Evolutionary conservation across 2,113 vertebrate genomes (phyloP), one percentile per base, ranked within the genome.

Genomic region (Romanogobio albipinnatus): DNA sequence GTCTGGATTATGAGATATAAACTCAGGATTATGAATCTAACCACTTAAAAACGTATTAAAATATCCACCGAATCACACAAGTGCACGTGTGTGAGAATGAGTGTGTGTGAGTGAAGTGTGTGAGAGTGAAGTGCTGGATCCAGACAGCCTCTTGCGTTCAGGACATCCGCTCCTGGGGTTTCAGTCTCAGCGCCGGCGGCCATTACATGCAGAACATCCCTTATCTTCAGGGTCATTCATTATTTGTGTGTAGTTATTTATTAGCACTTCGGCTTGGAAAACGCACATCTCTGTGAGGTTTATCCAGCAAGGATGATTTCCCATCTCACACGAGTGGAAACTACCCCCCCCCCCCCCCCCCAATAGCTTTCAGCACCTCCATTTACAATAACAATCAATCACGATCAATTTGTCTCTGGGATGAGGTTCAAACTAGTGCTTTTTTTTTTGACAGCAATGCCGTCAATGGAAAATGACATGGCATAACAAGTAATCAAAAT

Each of bases 401-500:
- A 43, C 51, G 66, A 84, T 71, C n/a, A 61, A 58, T 70, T 68
- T 62, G 68, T 61, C n/a, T 86, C 85, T 39, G 59, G n/a, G 76
- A 84, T 36, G 33, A 66, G 17, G 9, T 76, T 68, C 70, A 78
- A 39, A 62, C 49, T n/a, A n/a, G 82, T 51, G 62, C 39, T 49
- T 61, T 10, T 68, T 80, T 75, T 36, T 73, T 58, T 68, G 75
- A 71, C 66, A 79, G 59, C 80, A 58, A 56, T 6, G 47, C 43
- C 71, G 68, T 82, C 73, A 45, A 17, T 24, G 49, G 61, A 59
- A 77, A 76, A 68, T 76, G 9, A 58, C 13, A 82, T 17, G 61
- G 36, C 64, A 70, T 77, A 86, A 47, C 39, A 71, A 86, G 49
- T 82, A 58, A 77, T 82, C 85, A 47, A 49, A 82, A 51, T n/a